A percentile compares a stretch with the other conserved stretches of the same genome.
These are phyloP conservation scores for Antrozous pallidus DNA, from an alignment of 2,797 vertebrate species.

Conservation along the genomic window DNA sequence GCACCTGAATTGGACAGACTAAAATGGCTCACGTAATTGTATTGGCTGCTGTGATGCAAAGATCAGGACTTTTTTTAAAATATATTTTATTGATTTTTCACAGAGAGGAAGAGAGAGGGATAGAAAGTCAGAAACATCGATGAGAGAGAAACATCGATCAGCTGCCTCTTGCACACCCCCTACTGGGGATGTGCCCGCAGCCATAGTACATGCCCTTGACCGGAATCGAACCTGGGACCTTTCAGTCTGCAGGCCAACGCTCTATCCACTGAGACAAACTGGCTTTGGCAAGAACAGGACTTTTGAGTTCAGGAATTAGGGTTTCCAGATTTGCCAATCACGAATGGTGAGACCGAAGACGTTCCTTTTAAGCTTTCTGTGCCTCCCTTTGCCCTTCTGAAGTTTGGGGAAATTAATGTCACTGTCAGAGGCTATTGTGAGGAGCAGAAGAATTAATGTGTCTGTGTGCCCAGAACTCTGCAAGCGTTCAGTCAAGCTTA, in stretches of 20 bases:
- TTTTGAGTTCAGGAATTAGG: background rate
- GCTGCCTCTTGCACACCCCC: too few relatives aligned
- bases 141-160: too few relatives aligned
- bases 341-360: background rate
- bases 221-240: too few relatives aligned
- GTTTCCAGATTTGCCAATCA: background rate
- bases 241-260: too few relatives aligned
- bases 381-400: background rate
- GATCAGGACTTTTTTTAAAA: background rate
- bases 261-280: too few relatives aligned
- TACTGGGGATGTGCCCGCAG: too few relatives aligned
- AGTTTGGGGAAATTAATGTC: background rate
- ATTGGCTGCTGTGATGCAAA: background rate
- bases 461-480: background rate
- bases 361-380: background rate
- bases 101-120: too few relatives aligned
- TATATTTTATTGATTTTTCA: too few relatives aligned
- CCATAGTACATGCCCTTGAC: too few relatives aligned
- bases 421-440: background rate
- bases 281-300: too few relatives aligned
- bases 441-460: background rate
- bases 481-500: background rate
- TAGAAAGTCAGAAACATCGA: too few relatives aligned
- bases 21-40: background rate
- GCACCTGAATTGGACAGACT: background rate